Conservation (phyloP, 2,797 vertebrate genomes). For the Lophotriccus pileatus region DNA sequence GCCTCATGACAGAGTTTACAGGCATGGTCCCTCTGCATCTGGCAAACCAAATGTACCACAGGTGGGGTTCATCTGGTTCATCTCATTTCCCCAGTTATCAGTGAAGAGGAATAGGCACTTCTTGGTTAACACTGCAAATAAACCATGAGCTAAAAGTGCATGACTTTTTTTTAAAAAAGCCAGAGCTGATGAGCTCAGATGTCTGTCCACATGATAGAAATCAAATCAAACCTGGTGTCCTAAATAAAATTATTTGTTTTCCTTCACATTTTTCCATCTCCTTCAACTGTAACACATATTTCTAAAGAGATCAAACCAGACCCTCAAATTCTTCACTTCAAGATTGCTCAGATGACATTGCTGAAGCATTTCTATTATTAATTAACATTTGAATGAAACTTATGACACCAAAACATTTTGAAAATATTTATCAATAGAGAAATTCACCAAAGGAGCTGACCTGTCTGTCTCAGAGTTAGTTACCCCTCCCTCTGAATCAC, state of each 20-base stretch:
- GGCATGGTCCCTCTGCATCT: accelerated
- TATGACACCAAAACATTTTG: accelerated
- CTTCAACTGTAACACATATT: background rate
- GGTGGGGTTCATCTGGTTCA: accelerated
- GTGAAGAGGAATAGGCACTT: background rate
- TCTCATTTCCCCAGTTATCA: background rate
- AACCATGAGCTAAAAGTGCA: background rate
- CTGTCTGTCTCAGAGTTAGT: background rate
- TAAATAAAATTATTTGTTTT: background rate
- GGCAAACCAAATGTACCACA: accelerated
- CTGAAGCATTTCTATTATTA: background rate
- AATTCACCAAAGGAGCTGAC: background rate
- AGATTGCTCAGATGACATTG: background rate
- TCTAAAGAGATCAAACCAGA: background rate
- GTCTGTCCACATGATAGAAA: accelerated
- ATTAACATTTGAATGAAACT: background rate
- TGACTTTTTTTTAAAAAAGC: background rate
- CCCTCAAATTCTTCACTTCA: background rate
- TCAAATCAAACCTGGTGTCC: background rate
- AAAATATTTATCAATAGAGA: background rate
- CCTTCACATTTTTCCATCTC: background rate
- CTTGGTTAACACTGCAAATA: background rate
- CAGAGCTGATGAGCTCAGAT: background rate
- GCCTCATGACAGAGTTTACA: background rate
- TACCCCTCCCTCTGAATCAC: background rate